phyloP scores from a whole-genome alignment of 2,113 vertebrate species.

The Corythaixoides concolor region DNA sequence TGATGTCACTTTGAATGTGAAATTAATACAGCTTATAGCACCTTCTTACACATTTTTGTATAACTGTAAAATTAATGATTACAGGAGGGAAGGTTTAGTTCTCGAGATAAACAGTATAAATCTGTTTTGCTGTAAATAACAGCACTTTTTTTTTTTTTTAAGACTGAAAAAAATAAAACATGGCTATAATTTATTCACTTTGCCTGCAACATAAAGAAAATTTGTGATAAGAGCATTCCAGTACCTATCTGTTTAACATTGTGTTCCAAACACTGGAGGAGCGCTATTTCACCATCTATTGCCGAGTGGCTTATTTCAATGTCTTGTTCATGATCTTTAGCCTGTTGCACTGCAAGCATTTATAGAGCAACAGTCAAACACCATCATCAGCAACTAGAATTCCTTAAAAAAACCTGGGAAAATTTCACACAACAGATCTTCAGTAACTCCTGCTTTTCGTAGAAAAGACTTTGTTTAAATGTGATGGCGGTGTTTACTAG shows the following conservation, averaged over 20 bases:
- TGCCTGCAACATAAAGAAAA: neutral
- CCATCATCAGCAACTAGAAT: neutral
- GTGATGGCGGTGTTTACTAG: neutral
- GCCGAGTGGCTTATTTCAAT: neutral
- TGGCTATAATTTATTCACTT: neutral
- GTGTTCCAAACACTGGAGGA: neutral
- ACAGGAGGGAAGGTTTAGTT: neutral
- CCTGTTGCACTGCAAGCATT: neutral
- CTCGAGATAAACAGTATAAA: neutral
- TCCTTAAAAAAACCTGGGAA: neutral
- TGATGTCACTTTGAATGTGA: neutral
- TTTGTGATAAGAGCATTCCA: neutral
- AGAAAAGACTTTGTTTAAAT: neutral
- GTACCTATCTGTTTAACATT: neutral
- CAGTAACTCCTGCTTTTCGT: neutral
- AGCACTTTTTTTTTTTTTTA: neutral
- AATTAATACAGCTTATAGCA: neutral
- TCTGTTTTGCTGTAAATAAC: neutral
- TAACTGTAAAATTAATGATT: neutral
- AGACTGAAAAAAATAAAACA: neutral
- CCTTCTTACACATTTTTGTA: neutral
- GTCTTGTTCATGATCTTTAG: neutral
- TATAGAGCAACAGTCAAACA: neutral
- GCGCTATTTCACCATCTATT: neutral
- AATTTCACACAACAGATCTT: neutral